Evolutionary conservation across 2,888 invertebrate genomes (phyloP).

Genomic region (Habrosyne pyritoides): DNA sequence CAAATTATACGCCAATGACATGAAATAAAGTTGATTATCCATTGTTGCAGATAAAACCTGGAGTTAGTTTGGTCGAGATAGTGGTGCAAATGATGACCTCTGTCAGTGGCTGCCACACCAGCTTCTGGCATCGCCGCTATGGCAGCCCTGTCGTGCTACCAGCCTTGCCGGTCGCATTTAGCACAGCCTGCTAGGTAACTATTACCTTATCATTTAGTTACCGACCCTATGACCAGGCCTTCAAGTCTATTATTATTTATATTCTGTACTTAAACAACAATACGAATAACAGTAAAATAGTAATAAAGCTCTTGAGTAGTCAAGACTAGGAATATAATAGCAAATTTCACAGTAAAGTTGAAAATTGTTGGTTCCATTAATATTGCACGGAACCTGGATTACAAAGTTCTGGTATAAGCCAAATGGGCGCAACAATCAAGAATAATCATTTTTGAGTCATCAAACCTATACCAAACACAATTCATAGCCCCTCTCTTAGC

Average conservation of each 20-base stretch:
- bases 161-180: slow-evolving; percentile 76
- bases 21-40: background rate
- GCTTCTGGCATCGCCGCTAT: slow-evolving; percentile 58
- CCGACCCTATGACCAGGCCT: no score
- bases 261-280: no score
- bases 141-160: slow-evolving; percentile 79
- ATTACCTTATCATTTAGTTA: background rate
- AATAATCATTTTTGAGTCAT: no score
- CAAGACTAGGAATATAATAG: no score
- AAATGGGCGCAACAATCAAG: no score
- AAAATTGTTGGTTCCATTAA: background rate
- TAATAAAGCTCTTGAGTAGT: no score
- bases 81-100: slow-evolving; percentile 68
- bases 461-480: no score
- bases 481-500: background rate
- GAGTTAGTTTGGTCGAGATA: slow-evolving; percentile 26
- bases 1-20: background rate
- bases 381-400: no score
- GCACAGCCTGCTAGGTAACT: slow-evolving; percentile 77
- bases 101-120: slow-evolving; percentile 38
- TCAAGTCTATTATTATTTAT: no score
- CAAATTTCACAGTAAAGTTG: no score
- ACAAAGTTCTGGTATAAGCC: no score
- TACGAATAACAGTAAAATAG: no score
- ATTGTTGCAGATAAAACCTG: slow-evolving; percentile 34